Evolutionary conservation across 1,140 invertebrate species (phyloP).

Genomic region (Hyphantria cunea): DNA sequence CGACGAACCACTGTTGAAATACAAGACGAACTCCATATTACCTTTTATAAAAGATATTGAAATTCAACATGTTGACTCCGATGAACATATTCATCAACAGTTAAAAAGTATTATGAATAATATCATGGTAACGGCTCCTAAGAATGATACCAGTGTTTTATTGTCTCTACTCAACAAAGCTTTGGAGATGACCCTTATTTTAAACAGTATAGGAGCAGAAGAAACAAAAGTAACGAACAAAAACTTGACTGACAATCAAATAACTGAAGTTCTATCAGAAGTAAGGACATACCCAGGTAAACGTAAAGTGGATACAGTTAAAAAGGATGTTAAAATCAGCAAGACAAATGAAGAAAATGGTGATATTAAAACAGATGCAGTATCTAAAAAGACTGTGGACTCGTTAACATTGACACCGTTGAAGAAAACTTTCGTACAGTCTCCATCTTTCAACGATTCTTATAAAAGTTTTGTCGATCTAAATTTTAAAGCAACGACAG

Average conservation of each 20-base stretch:
- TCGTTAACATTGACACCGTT: not conserved
- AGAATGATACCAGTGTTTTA: constrained; percentile 40
- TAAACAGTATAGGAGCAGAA: constrained; percentile 43
- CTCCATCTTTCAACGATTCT: constrained; percentile 58
- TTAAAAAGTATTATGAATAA: constrained; percentile 56
- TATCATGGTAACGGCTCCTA: constrained; percentile 46
- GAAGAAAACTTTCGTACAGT: constrained; percentile 9
- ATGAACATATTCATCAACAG: constrained; percentile 48
- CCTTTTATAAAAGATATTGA: constrained; percentile 37
- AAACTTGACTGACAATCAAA: constrained; percentile 35
- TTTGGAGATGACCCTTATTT: constrained; percentile 52
- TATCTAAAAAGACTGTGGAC: not conserved
- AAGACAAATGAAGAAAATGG: not conserved
- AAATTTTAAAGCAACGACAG: constrained; percentile 30
- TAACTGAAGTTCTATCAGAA: constrained; percentile 9
- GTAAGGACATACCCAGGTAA: not conserved
- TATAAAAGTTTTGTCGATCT: constrained; percentile 61
- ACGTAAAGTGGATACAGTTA: not conserved
- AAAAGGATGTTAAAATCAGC: not conserved
- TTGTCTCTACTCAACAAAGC: constrained; percentile 51
- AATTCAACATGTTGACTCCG: constrained; percentile 13
- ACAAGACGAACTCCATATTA: constrained; percentile 46
- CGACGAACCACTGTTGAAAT: constrained; percentile 34
- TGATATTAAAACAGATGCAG: not conserved
- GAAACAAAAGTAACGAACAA: not conserved